These are phyloP conservation scores for Caenorhabditis sp. DNA, from an alignment of 2,888 invertebrate genomes.

Conservation along the genomic window DNA sequence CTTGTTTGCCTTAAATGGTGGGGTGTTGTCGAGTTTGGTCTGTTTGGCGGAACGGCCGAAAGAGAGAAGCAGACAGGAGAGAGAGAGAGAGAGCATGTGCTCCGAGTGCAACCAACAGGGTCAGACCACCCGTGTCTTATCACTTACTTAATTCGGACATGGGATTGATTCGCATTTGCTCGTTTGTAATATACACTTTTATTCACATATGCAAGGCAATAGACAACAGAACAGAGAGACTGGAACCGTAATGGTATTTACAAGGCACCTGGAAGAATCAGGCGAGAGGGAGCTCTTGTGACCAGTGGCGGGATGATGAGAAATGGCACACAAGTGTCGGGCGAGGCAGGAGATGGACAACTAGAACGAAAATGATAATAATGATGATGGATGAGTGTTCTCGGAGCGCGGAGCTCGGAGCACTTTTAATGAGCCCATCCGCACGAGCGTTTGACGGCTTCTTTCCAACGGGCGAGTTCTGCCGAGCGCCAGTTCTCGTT, in stretches of 20 bases:
- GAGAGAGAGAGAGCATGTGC: background rate
- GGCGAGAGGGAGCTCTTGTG: constrained; percentile 17
- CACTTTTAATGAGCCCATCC: constrained; percentile 66
- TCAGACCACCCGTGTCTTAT: constrained; percentile 3
- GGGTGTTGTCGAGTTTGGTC: constrained; percentile 6
- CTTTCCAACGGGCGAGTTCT: constrained; percentile 72
- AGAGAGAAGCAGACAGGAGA: background rate
- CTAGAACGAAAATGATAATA: constrained; percentile 28
- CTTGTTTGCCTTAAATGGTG: constrained; percentile 38
- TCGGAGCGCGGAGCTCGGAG: background rate
- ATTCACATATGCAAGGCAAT: constrained; percentile 13
- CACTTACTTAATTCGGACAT: constrained; percentile 1
- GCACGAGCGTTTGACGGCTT: constrained; percentile 71
- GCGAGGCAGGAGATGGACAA: background rate
- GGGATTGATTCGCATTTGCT: background rate
- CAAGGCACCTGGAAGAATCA: constrained; percentile 41
- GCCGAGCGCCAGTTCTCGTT: constrained; percentile 57
- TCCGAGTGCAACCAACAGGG: background rate
- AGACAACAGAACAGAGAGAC: constrained; percentile 4
- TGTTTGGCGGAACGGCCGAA: background rate
- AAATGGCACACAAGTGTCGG: constrained; percentile 3
- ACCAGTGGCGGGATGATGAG: constrained; percentile 7
- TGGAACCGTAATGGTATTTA: constrained; percentile 18
- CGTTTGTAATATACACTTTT: background rate
- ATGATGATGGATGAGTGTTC: constrained; percentile 12